Evolutionary conservation across 2,888 invertebrate genomes (phyloP), one percentile per base, ranked within the genome.

Genomic region (Mythimna ferrago): DNA sequence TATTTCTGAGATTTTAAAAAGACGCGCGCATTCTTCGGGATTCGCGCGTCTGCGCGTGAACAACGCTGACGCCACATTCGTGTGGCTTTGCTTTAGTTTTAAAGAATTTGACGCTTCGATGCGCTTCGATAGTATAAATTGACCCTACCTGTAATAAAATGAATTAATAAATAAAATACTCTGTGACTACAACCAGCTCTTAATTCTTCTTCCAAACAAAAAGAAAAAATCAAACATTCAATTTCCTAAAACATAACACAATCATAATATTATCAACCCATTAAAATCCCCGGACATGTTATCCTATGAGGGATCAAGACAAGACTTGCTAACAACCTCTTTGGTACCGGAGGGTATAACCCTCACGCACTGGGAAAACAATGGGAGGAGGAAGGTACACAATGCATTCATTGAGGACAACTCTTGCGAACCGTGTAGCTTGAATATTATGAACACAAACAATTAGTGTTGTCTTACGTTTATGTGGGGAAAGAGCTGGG

Each of bases 341-440:
- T 57, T 21, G 21, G 32, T 32, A 57, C 73, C 64, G 66, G 64
- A 73, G 82, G 74, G 80, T 57, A 61, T 51, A 61, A 67, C 83
- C 83, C 80, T 74, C 53, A 48, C 69, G 58, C 44, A 32, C 68
- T 16, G 57, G n/a, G 66, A 54, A 70, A 80, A 80, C 74, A 74
- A 80, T 54, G 11, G 66, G 16, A 51, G 63, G 67, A 65, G 67
- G 57, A 72, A 66, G 35, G 66, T 56, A 69, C 41, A 80, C 80
- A 80, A 80, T 80, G 80, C 80, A 80, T 74, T 70, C 80, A 74
- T 66, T 66, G 80, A 82, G 73, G 73, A 73, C 83, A 66, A 53
- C 48, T 58, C 67, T 57, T 44, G 65, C 71, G 51, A 32, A 61
- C 56, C 60, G 56, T 71, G 65, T 64, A n/a, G 51, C 53, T 41